These are phyloP conservation scores for Elanus axillaris DNA, from an alignment of 2,113 vertebrate species.

Conservation along the genomic window DNA sequence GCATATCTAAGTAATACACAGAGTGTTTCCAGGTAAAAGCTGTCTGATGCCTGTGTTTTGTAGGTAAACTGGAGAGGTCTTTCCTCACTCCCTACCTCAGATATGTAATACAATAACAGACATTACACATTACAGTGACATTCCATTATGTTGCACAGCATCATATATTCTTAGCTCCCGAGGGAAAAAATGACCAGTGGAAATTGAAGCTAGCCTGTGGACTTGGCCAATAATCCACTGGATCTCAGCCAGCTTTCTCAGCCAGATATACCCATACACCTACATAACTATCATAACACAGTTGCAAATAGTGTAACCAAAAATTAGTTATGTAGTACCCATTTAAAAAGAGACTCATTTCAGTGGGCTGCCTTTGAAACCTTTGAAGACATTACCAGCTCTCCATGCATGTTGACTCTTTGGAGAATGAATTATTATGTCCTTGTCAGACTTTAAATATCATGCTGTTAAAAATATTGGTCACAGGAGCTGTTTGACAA, in stretches of 20 bases:
- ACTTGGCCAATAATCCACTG: slow-evolving; percentile 2
- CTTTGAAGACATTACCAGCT: slow-evolving; percentile 66
- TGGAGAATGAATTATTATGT: slow-evolving; percentile 71
- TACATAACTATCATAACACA: not conserved
- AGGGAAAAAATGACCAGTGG: slow-evolving; percentile 47
- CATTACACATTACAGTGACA: slow-evolving; percentile 25
- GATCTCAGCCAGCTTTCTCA: slow-evolving; percentile 26
- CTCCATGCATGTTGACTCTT: slow-evolving; percentile 60
- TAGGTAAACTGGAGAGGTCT: not conserved
- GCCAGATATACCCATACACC: not conserved
- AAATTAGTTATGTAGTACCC: slow-evolving; percentile 17
- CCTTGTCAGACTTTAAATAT: slow-evolving; percentile 74
- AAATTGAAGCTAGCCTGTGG: slow-evolving; percentile 47
- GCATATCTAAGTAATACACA: not conserved
- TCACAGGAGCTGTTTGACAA: slow-evolving; percentile 65
- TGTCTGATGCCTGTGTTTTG: not conserved
- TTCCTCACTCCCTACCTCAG: not conserved
- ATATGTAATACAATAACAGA: slow-evolving; percentile 5
- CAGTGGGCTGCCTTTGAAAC: slow-evolving; percentile 40
- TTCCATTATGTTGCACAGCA: slow-evolving; percentile 54
- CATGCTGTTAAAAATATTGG: slow-evolving; percentile 77
- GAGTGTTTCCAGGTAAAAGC: not conserved
- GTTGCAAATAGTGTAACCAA: slow-evolving; percentile 9
- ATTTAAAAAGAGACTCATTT: slow-evolving; percentile 30
- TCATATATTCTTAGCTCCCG: slow-evolving; percentile 39